These are phyloP conservation scores for Leptinotarsa lineolata DNA, from an alignment of 1,140 invertebrate species.

Conservation along the genomic window DNA sequence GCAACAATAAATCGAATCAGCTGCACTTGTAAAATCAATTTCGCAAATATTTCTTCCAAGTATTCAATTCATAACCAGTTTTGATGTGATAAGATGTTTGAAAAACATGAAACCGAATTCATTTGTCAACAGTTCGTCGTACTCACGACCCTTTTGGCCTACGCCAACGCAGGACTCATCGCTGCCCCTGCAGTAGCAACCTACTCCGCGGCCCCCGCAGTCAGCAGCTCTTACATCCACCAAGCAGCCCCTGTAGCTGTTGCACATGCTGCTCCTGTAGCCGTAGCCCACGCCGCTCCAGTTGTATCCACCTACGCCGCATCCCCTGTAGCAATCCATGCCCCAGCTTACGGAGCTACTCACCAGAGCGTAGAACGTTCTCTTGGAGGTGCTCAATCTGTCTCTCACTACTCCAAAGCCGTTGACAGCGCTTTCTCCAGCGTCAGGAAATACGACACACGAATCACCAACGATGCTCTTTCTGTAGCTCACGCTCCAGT, in stretches of 20 bases:
- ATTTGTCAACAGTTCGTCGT: conserved; percentile 31
- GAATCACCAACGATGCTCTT: conserved; percentile 64
- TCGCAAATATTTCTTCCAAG: too few relatives aligned
- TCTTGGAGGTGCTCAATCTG: conserved; percentile 61
- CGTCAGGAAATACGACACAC: conserved; percentile 65
- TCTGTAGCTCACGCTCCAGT: conserved; percentile 33
- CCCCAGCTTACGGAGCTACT: conserved; percentile 59
- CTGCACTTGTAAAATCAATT: too few relatives aligned
- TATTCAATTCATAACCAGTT: too few relatives aligned
- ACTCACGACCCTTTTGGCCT: conserved; percentile 52
- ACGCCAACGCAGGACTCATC: conserved; percentile 57
- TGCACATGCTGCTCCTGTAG: conserved; percentile 27
- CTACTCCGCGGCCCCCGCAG: conserved; percentile 46
- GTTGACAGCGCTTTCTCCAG: conserved; percentile 68
- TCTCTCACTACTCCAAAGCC: conserved; percentile 65
- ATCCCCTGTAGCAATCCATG: conserved; percentile 60
- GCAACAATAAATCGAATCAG: too few relatives aligned
- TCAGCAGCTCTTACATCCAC: conserved; percentile 35
- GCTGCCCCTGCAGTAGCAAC: conserved; percentile 44
- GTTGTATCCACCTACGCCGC: conserved; percentile 55
- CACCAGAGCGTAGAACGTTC: conserved; percentile 63
- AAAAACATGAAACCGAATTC: background rate
- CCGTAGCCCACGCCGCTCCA: conserved; percentile 41
- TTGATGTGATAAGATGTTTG: too few relatives aligned
- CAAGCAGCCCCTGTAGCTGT: conserved; percentile 31